phyloP scores from a whole-genome alignment of 2,113 vertebrate genomes.

The Ciconia stormi region DNA sequence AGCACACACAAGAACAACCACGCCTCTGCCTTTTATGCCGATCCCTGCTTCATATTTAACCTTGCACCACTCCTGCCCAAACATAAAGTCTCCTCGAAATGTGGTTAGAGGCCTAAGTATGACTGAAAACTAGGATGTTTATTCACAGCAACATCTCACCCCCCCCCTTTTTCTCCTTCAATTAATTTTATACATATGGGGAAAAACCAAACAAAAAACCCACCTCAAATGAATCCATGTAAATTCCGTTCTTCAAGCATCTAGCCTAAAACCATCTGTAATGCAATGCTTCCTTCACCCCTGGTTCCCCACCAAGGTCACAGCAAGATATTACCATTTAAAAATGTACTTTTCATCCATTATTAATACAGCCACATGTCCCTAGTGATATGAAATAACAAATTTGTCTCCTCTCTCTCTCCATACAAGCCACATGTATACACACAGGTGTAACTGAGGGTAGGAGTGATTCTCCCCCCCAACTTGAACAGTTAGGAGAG shows the following conservation, averaged over 20 bases:
- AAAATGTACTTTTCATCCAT: not conserved
- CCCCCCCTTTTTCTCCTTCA: not conserved
- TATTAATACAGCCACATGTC: not conserved
- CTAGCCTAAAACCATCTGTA: not conserved
- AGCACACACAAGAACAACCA: not conserved
- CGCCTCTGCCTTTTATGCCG: not conserved
- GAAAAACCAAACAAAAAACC: not conserved
- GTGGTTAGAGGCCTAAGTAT: not conserved
- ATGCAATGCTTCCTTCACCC: not conserved
- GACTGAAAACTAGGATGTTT: not conserved
- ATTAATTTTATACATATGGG: not conserved
- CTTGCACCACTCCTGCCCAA: rapidly evolving
- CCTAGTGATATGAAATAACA: not conserved
- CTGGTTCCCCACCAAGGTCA: not conserved
- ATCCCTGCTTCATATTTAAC: not conserved
- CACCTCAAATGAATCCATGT: not conserved
- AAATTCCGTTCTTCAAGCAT: not conserved
- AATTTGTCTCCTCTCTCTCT: not conserved
- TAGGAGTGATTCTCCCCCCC: not conserved
- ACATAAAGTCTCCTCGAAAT: not conserved
- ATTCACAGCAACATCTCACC: not conserved
- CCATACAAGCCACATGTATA: not conserved
- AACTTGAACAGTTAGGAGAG: rapidly evolving
- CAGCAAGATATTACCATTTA: not conserved
- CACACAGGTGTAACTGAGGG: not conserved